Evolutionary conservation across 2,888 invertebrate genomes (phyloP), one percentile per base, ranked within the genome.

Genomic region (Rhyacophila evoluta): DNA sequence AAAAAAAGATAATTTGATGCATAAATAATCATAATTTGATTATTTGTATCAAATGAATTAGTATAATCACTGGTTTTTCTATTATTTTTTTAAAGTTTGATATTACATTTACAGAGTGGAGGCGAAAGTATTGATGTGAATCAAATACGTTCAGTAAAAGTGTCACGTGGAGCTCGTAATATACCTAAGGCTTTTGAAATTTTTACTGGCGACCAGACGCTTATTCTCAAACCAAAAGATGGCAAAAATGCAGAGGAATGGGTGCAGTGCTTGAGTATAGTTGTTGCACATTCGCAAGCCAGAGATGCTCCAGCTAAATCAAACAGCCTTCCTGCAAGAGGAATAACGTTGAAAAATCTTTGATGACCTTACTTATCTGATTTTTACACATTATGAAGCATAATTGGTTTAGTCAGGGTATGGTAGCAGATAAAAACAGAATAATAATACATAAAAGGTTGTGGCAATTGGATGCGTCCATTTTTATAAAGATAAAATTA

Each of bases 111-210:
- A 8, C 86, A 96, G 96, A 94, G 95, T 85, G 95, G 95, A 80
- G 96, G 94, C 81, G 94, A 94, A 85, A 94, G 94, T 84, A 95
- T 98, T 83, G 97, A 97, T 86, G 94, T 98, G 12, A 95, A 97
- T 86, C 96, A 97, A 87, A 97, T 98, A 82, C 93, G 97, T 11
- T 97, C 96, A 38, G 98, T 98, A n/a, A 95, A 97, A 85, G 97
- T 98, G 10, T 95, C 97, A 0, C 91, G 96, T 72, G 95, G 97
- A 75, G 96, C 97, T 8, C 91, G 97, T 75, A 96, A 97, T 88
- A 97, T 98, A 84, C 97, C 98, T 25, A 97, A 97, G 87, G 97
- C 97, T 0, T 98, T 98, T 89, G 98, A 98, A 90, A 98, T 98
- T 84, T 98, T 98, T 89, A 98, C 98, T 0, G 95, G 95, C 74